phyloP scores from a whole-genome alignment of 2,797 vertebrate genomes.

The Tragopan temminckii region DNA sequence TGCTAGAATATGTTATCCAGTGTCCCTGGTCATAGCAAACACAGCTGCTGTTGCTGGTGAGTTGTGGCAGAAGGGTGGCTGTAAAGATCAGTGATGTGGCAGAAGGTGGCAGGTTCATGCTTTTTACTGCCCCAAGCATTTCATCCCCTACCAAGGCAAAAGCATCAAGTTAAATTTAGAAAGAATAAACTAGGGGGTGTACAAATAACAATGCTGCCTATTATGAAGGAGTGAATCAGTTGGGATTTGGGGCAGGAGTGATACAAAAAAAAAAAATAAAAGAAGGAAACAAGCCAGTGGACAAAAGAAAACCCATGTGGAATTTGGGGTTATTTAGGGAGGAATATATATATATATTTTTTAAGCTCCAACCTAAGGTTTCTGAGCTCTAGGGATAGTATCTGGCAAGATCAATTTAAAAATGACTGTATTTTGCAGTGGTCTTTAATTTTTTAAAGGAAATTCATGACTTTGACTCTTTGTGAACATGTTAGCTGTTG shows the following conservation, averaged over 20 bases:
- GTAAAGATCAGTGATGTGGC: background rate
- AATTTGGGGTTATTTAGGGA: background rate
- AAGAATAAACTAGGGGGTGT: background rate
- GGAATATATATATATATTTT: background rate
- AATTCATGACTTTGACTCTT: fast-evolving
- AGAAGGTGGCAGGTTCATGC: background rate
- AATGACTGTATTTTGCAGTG: background rate
- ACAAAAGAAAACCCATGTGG: background rate
- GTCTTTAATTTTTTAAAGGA: conserved; percentile 2
- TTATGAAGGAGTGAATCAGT: background rate
- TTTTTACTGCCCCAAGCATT: background rate
- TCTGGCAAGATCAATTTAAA: background rate
- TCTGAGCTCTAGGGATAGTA: background rate
- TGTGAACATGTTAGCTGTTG: background rate
- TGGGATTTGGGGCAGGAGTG: background rate
- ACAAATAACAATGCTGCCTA: background rate
- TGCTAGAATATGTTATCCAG: background rate
- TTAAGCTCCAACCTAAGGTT: background rate
- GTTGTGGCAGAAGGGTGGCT: fast-evolving
- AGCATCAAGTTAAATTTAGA: background rate
- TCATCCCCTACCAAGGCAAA: background rate
- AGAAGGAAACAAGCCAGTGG: background rate
- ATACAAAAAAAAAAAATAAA: background rate
- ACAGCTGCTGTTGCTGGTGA: background rate
- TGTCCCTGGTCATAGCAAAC: fast-evolving